phyloP scores from a whole-genome alignment of 2,113 vertebrate genomes.

The Ptyas mucosa region DNA sequence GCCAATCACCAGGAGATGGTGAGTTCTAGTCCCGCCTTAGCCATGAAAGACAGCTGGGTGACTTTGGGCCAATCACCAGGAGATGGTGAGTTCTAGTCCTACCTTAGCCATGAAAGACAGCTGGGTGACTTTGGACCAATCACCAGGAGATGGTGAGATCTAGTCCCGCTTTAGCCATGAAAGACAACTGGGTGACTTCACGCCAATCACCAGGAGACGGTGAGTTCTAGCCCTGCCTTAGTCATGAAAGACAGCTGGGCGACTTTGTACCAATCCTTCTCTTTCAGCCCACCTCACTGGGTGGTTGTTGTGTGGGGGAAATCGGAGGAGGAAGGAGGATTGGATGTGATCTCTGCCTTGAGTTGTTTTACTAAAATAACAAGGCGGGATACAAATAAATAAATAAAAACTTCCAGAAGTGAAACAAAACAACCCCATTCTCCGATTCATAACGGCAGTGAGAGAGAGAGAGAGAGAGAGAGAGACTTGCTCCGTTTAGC shows the following conservation, averaged over 20 bases:
- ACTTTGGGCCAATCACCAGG: background rate
- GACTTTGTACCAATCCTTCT: background rate
- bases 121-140: background rate
- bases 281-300: background rate
- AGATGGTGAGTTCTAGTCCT: background rate
- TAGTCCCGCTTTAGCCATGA: background rate
- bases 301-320: no score
- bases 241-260: background rate
- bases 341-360: background rate
- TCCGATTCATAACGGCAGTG: slow-evolving; percentile 10
- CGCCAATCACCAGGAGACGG: no score
- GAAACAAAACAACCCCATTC: slow-evolving; percentile 11
- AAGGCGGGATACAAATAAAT: background rate
- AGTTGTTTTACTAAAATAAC: background rate
- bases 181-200: no score
- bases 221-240: no score
- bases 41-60: background rate
- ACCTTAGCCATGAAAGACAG: fast-evolving
- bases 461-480: background rate
- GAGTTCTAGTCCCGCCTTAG: background rate
- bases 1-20: background rate
- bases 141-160: background rate
- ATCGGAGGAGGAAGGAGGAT: no score
- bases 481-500: slow-evolving; percentile 44
- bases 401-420: slow-evolving; percentile 28